Conservation (phyloP, 2,797 vertebrate genomes). For the Lates japonicus region DNA sequence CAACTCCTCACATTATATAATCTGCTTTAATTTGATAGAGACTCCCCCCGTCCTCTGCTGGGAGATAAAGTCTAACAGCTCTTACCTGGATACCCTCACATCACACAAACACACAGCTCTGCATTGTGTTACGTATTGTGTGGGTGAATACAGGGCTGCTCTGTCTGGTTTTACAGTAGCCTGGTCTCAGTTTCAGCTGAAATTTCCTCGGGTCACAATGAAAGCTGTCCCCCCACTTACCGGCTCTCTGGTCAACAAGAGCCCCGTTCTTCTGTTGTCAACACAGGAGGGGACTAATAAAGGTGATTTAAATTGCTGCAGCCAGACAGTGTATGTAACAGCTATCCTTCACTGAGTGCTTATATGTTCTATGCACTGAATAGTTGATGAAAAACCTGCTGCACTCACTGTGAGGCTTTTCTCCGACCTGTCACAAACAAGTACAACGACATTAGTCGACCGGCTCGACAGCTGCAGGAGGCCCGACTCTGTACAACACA, state of each 20-base stretch:
- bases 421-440: slow-evolving; percentile 36
- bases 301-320: slow-evolving; percentile 54
- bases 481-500: background rate
- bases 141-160: slow-evolving; percentile 62
- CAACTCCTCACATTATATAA: slow-evolving; percentile 21
- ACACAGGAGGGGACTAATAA: slow-evolving; percentile 50
- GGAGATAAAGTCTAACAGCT: slow-evolving; percentile 18
- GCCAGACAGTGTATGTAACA: slow-evolving; percentile 48
- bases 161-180: slow-evolving; percentile 61
- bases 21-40: slow-evolving; percentile 25
- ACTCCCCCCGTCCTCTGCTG: slow-evolving; percentile 4
- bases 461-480: background rate
- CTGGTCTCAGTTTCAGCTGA: slow-evolving; percentile 69
- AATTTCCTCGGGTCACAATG: slow-evolving; percentile 55
- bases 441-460: slow-evolving; percentile 27
- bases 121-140: slow-evolving; percentile 55
- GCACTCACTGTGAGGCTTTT: slow-evolving; percentile 27
- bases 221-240: slow-evolving; percentile 34
- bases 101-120: slow-evolving; percentile 41
- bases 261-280: slow-evolving; percentile 71
- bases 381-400: slow-evolving; percentile 37
- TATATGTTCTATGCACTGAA: background rate
- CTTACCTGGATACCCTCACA: slow-evolving; percentile 39
- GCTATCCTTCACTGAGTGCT: slow-evolving; percentile 42
- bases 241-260: slow-evolving; percentile 57